Evolutionary conservation across 2,888 invertebrate genomes (phyloP), one percentile per base, ranked within the genome.

Genomic region (Thereva nobilitata): DNA sequence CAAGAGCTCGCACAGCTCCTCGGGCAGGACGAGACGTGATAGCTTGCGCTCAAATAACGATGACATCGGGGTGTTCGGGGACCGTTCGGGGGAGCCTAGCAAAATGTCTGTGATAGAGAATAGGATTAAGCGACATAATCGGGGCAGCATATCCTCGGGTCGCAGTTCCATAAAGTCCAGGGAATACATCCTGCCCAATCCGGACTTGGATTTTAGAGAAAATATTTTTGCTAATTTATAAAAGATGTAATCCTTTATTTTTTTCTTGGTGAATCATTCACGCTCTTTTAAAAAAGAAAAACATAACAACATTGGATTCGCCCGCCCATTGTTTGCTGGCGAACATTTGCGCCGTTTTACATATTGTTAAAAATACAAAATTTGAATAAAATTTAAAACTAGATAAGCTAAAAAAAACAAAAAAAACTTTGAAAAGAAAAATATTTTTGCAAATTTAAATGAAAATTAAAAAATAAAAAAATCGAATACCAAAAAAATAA

Each of bases 221-320:
- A 80, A 80, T 44, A 78, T 80, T n/a, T 77, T 79, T 52, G 80
- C 80, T 7, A 78, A 80, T 70, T 74, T 80, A 70, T 80, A 79
- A 78, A 70, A 10, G 5, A 12, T 35, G 37, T 7, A 53, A 23
- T 9, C 23, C 4, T 23, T 38, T n/a, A 37, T 9, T 37, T 35
- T 37, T 53, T 53, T 35, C 38, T 38, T 2, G 23, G 23, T 23
- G 23, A 23, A 23, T 23, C 23, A 2, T 23, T 23, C 23, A 1
- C 23, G 23, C 23, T 23, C 1, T 23, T 23, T 23, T 23, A 23
- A 23, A 23, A 23, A 23, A 23, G 2, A 23, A 2, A 23, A 23
- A 23, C 1, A 23, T 23, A 23, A 23, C 1, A 23, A 23, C 23
- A 23, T 23, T 23, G 1, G 23, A 23, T 2, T 23, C 23, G 23